Evolutionary conservation across 1,140 invertebrate species (phyloP).

Genomic region (Aphelinus certus): DNA sequence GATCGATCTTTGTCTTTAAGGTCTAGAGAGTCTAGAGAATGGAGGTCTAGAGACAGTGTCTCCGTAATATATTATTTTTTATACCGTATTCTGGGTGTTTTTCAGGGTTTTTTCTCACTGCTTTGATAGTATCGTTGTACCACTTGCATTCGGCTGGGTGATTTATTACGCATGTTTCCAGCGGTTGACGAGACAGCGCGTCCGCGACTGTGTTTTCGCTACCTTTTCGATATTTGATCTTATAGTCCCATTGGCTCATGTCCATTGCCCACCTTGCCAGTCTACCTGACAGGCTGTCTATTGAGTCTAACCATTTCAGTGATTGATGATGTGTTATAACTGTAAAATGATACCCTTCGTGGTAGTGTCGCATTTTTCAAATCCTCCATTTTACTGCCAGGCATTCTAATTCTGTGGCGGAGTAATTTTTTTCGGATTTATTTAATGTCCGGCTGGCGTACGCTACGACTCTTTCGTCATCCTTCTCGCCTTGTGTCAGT

Average conservation of each 20-base stretch:
- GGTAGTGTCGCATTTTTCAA: conserved; percentile 45
- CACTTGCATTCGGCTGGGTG: too few relatives aligned
- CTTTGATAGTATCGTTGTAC: not conserved
- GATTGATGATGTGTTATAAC: conserved; percentile 66
- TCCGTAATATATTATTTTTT: conserved; percentile 13
- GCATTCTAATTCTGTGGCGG: conserved; percentile 22
- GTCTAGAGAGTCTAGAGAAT: not conserved
- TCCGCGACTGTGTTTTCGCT: not conserved
- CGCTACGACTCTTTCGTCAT: conserved; percentile 58
- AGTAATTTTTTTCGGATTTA: conserved; percentile 43
- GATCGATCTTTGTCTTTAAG: not conserved
- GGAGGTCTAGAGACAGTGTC: too few relatives aligned
- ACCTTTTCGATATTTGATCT: not conserved
- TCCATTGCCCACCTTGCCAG: conserved; percentile 61
- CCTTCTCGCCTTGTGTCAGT: conserved; percentile 14
- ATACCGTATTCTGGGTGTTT: not conserved
- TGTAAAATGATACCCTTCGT: conserved; percentile 55
- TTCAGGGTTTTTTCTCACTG: too few relatives aligned
- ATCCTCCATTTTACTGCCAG: conserved; percentile 28
- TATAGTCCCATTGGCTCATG: conserved; percentile 38
- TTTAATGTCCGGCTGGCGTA: conserved; percentile 59
- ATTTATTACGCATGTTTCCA: not conserved
- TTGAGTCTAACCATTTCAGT: conserved; percentile 62
- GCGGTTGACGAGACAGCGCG: not conserved
- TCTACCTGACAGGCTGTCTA: conserved; percentile 58